Percentiles rank a stretch among this genome's conserved stretches.
Conservation (phyloP, 2,888 invertebrate genomes). For the Gnatocerus cornutus region DNA sequence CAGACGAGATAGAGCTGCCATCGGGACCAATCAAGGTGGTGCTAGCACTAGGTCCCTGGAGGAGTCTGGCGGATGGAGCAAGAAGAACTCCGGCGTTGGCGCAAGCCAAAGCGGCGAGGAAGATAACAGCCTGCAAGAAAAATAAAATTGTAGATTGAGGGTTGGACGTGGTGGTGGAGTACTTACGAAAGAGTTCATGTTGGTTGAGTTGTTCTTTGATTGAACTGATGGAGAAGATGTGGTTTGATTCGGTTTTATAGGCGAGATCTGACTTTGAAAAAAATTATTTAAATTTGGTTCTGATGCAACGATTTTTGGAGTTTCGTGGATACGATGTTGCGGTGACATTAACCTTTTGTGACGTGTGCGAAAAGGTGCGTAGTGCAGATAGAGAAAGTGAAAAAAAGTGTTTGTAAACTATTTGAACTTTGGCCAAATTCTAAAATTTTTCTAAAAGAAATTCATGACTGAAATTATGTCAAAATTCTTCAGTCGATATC, state of each 20-base stretch:
- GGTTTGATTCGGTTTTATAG: slow-evolving; percentile 40
- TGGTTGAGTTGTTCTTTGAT: slow-evolving; percentile 46
- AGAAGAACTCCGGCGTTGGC: slow-evolving; percentile 57
- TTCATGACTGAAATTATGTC: too few species aligned
- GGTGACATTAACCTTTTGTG: slow-evolving; percentile 23
- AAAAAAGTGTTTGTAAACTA: too few species aligned
- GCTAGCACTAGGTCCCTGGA: slow-evolving; percentile 43
- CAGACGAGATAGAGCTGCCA: slow-evolving; percentile 37
- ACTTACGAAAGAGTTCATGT: slow-evolving; percentile 63
- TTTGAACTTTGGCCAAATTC: too few species aligned
- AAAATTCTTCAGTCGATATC: too few species aligned
- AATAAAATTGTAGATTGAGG: slow-evolving; percentile 16
- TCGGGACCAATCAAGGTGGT: slow-evolving; percentile 40
- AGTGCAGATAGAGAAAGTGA: too few species aligned
- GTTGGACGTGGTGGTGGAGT: slow-evolving; percentile 11
- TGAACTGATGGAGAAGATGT: slow-evolving; percentile 38
- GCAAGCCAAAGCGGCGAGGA: slow-evolving; percentile 59
- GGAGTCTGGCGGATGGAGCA: slow-evolving; percentile 42
- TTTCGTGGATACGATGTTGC: slow-evolving; percentile 20
- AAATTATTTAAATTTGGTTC: slow-evolving; percentile 31
- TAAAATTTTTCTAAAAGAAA: too few species aligned
- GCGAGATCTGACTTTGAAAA: slow-evolving; percentile 19
- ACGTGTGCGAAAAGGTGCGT: too few species aligned
- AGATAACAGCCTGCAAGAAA: slow-evolving; percentile 55
- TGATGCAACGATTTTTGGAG: slow-evolving; percentile 38